A percentile compares a stretch with the other conserved stretches of the same genome.
These are phyloP conservation scores for Neopelma chrysocephalum DNA, from an alignment of 2,797 vertebrate genomes.

Conservation along the genomic window DNA sequence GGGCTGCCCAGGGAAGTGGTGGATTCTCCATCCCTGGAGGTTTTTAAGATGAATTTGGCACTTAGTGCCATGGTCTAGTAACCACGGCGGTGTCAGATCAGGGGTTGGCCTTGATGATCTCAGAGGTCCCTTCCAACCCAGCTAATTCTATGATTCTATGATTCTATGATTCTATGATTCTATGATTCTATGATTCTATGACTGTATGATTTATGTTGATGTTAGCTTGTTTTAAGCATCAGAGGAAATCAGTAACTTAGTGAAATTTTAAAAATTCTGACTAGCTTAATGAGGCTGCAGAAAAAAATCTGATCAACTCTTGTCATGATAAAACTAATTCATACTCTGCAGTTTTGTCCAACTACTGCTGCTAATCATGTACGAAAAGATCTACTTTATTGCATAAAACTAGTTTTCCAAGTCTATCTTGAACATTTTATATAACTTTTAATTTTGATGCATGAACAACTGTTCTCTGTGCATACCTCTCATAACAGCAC, in stretches of 20 bases:
- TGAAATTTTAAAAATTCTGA: not conserved
- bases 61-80: too few relatives aligned
- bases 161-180: too few relatives aligned
- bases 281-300: not conserved
- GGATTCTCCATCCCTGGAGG: too few relatives aligned
- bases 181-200: too few relatives aligned
- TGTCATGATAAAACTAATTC: not conserved
- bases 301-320: not conserved
- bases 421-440: not conserved
- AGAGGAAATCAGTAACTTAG: not conserved
- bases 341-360: not conserved
- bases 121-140: too few relatives aligned
- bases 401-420: not conserved
- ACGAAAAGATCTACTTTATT: not conserved
- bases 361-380: not conserved
- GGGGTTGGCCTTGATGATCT: too few relatives aligned
- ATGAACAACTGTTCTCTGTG: not conserved
- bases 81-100: too few relatives aligned
- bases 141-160: too few relatives aligned
- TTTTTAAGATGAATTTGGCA: too few relatives aligned
- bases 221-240: not conserved
- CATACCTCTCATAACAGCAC: not conserved
- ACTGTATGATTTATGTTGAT: not conserved
- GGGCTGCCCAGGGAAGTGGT: too few relatives aligned
- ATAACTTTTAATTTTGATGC: not conserved